A percentile compares a stretch with the other conserved stretches of the same genome.
Evolutionary conservation across 2,797 vertebrate genomes (phyloP).

Genomic region (Spea hammondii): DNA sequence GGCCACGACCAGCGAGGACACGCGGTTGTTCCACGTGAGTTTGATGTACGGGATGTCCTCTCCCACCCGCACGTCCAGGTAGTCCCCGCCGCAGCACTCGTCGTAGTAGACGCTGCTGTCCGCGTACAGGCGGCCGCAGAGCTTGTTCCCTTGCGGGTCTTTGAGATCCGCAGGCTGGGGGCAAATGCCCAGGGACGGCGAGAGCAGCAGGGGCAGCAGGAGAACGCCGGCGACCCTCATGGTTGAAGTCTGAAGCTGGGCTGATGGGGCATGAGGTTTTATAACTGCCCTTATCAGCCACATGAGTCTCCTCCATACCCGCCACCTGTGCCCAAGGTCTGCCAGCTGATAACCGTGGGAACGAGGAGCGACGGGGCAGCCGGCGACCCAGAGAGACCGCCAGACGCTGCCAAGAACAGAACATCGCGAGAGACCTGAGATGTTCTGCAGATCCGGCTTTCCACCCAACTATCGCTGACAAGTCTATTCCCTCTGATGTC

Average conservation of each 20-base stretch:
- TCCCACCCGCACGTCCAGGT: conserved; percentile 38
- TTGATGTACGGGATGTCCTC: conserved; percentile 68
- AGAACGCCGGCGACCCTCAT: neutral
- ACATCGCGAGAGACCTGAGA: no score
- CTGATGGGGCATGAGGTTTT: neutral
- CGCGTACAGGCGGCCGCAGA: conserved; percentile 67
- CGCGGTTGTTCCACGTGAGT: conserved; percentile 31
- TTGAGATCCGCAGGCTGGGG: conserved; percentile 54
- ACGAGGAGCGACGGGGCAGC: neutral
- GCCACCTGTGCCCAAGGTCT: conserved; percentile 33
- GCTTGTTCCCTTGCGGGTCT: conserved; percentile 37
- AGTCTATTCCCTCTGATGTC: no score
- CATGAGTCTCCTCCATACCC: neutral
- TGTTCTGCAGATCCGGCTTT: no score
- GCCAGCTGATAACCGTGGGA: conserved; percentile 25
- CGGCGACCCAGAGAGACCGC: neutral
- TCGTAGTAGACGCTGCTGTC: conserved; percentile 69
- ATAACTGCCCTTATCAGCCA: neutral
- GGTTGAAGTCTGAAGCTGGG: neutral
- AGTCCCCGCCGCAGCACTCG: conserved; percentile 63
- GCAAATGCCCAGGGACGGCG: conserved; percentile 58
- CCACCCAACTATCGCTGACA: no score
- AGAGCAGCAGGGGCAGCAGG: conserved; percentile 13
- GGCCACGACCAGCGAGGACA: conserved; percentile 72
- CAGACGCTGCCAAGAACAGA: neutral